Percentiles rank a stretch among this genome's conserved stretches.
Conservation (phyloP, 2,888 invertebrate genomes). For the Coleophora deauratella region DNA sequence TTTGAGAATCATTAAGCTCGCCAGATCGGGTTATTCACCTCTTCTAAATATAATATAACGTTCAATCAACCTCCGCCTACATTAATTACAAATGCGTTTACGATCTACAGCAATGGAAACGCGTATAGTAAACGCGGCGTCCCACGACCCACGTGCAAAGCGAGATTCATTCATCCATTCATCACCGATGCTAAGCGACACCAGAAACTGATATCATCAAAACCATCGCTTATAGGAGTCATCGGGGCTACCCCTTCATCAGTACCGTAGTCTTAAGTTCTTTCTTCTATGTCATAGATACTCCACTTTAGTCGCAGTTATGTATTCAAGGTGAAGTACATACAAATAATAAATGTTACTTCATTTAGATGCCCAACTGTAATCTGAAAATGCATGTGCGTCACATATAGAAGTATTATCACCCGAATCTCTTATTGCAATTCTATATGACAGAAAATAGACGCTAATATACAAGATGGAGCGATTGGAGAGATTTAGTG, state of each 20-base stretch:
- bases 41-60: constrained; percentile 59
- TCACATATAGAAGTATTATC: no score
- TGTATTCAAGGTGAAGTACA: no score
- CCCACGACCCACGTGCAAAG: constrained; percentile 23
- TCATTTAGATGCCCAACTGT: no score
- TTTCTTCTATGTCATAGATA: no score
- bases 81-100: constrained; percentile 56
- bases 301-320: no score
- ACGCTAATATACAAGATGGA: constrained; percentile 38
- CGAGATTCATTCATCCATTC: constrained; percentile 32
- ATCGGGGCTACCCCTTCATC: no score
- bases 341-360: no score
- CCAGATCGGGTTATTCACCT: constrained; percentile 39
- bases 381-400: no score
- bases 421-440: neutral
- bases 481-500: constrained; percentile 47
- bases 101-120: constrained; percentile 37
- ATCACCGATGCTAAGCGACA: constrained; percentile 17
- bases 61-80: constrained; percentile 59
- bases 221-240: no score
- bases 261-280: no score
- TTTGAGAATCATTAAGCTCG: no score
- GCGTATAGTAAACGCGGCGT: constrained; percentile 25
- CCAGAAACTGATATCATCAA: no score
- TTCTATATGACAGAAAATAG: constrained; percentile 9